Percentiles rank a stretch among this genome's conserved stretches.
Conservation (phyloP, 2,113 vertebrate species). For the Hepsetus odoe region DNA sequence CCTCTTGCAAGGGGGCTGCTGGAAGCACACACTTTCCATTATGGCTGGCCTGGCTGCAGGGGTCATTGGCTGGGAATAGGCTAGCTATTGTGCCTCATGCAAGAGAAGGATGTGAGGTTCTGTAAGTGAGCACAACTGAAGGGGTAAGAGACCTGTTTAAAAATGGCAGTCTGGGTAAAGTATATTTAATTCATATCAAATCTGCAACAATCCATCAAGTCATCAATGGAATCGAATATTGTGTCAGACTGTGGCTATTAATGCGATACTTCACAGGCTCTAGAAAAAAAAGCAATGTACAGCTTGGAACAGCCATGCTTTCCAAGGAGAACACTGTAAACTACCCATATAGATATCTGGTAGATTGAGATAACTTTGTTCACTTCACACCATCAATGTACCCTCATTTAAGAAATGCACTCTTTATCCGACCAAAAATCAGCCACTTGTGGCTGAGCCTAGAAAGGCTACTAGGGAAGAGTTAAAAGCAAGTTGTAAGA, state of each 20-base stretch:
- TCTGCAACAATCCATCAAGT: conserved; percentile 10
- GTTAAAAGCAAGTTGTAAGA: conserved; percentile 48
- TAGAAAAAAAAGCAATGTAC: neutral
- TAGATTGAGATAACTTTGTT: conserved; percentile 69
- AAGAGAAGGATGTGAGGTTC: conserved; percentile 62
- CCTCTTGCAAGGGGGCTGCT: conserved; percentile 61
- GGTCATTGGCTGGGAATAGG: conserved; percentile 60
- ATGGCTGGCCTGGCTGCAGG: conserved; percentile 48
- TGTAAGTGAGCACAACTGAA: conserved; percentile 46
- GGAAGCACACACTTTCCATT: conserved; percentile 58
- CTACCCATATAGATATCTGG: conserved; percentile 69
- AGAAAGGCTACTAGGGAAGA: conserved; percentile 57
- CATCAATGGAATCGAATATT: neutral
- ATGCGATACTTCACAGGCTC: conserved; percentile 8
- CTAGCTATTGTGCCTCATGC: conserved; percentile 55
- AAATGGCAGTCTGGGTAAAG: neutral
- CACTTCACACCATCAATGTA: conserved; percentile 71
- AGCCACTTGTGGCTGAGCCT: conserved; percentile 60
- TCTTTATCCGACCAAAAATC: conserved; percentile 63
- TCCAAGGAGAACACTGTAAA: conserved; percentile 43
- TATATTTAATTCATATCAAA: conserved; percentile 13
- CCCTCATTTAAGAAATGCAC: conserved; percentile 67
- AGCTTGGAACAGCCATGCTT: neutral
- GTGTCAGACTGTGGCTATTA: conserved; percentile 8
- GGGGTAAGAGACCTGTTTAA: conserved; percentile 23